Conservation (phyloP, 2,797 vertebrate genomes). For the Nothura maculosa region DNA sequence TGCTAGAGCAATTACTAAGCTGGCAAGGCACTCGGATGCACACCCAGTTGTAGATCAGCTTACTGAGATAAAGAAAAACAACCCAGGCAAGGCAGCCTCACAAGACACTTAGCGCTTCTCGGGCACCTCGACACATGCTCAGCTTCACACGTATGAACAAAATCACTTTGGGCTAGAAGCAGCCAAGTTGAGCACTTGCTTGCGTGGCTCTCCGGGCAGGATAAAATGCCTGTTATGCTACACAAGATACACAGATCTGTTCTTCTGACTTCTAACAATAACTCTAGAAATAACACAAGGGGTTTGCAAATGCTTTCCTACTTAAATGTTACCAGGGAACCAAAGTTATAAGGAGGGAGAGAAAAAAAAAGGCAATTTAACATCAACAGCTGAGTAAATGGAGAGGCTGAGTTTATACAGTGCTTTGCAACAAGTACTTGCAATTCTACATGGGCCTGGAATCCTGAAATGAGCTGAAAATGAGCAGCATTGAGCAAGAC, state of each 20-base stretch:
- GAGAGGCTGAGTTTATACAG: not conserved
- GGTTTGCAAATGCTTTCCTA: not conserved
- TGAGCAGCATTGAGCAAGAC: not conserved
- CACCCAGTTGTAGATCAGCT: not conserved
- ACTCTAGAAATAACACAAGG: fast-evolving
- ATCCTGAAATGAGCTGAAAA: not conserved
- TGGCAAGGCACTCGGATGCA: not conserved
- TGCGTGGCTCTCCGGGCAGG: fast-evolving
- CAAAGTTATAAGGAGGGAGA: too few relatives aligned
- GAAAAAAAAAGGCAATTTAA: not conserved
- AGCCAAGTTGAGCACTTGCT: fast-evolving
- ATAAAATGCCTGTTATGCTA: not conserved
- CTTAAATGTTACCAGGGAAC: not conserved
- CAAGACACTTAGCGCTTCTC: not conserved
- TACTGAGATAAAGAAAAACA: not conserved
- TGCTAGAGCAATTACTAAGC: conserved; percentile 8
- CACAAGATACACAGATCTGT: fast-evolving
- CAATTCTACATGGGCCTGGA: not conserved
- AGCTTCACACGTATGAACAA: not conserved
- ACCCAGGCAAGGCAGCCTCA: not conserved
- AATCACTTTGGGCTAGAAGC: not conserved
- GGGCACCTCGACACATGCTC: not conserved
- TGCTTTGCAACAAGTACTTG: not conserved
- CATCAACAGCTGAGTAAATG: not conserved
- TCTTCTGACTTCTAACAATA: not conserved